Percentiles rank a stretch among this genome's conserved stretches.
These are phyloP conservation scores for Campylomormyrus numenius DNA, from an alignment of 2,113 vertebrate genomes.

Conservation along the genomic window DNA sequence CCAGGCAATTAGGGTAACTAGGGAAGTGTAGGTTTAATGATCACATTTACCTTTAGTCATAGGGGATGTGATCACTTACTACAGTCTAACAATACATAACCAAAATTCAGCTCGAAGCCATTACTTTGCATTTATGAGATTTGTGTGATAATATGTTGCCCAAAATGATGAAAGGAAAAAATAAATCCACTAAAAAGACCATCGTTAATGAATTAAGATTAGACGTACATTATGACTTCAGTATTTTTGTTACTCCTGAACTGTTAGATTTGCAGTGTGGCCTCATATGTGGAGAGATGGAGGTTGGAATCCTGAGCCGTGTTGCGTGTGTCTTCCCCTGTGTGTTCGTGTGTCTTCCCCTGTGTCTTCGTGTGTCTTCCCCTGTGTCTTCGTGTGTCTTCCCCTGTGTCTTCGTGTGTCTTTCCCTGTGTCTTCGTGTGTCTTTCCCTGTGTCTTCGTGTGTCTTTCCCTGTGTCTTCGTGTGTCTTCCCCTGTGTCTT, in stretches of 20 bases:
- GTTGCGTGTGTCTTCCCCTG: neutral
- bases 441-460: neutral
- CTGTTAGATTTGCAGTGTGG: neutral
- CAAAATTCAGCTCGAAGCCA: neutral
- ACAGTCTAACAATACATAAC: neutral
- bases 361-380: too few species aligned
- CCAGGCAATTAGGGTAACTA: neutral
- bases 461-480: too few species aligned
- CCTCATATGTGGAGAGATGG: neutral
- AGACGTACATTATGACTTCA: neutral
- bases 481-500: too few species aligned
- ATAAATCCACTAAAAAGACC: neutral
- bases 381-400: too few species aligned
- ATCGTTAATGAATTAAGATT: neutral
- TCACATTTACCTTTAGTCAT: neutral
- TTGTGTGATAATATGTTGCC: neutral
- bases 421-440: too few species aligned
- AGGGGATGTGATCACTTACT: neutral
- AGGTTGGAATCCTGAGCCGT: too few species aligned
- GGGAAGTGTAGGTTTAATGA: neutral
- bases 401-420: too few species aligned
- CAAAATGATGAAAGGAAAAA: neutral
- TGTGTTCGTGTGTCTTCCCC: too few species aligned
- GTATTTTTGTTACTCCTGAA: neutral
- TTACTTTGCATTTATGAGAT: neutral